phyloP scores from a whole-genome alignment of 2,113 vertebrate species.

The Barbus barbus region DNA sequence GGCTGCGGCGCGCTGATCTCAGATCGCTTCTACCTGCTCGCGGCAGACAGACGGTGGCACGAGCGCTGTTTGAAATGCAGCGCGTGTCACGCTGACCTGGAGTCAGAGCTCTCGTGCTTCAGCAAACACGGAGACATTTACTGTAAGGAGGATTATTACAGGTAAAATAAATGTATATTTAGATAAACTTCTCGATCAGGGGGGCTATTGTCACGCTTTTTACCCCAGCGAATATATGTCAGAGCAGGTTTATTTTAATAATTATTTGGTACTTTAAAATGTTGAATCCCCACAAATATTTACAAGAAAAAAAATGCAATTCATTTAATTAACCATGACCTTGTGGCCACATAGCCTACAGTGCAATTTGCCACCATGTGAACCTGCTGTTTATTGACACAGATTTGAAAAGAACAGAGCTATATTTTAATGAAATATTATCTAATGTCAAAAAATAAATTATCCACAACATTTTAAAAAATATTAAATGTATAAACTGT shows the following conservation, averaged over 20 bases:
- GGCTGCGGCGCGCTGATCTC: slow-evolving; percentile 96
- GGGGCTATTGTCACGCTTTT: not conserved
- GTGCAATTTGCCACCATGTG: not conserved
- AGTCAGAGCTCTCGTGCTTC: slow-evolving; percentile 98
- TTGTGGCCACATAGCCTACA: not conserved
- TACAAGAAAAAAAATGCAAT: not conserved
- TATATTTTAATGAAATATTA: not conserved
- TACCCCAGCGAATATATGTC: not conserved
- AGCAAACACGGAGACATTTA: slow-evolving; percentile 98
- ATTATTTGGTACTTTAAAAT: too few relatives aligned
- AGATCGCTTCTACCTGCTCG: slow-evolving; percentile 97
- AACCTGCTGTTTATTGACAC: not conserved
- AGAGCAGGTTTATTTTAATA: not conserved
- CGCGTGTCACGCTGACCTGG: slow-evolving; percentile 96
- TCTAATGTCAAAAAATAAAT: too few relatives aligned
- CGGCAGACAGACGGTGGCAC: slow-evolving; percentile 99
- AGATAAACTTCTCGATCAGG: not conserved
- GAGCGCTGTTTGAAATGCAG: slow-evolving; percentile 98
- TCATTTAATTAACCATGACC: not conserved
- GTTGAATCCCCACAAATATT: not conserved
- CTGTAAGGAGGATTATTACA: slow-evolving; percentile 99
- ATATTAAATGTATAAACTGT: too few relatives aligned
- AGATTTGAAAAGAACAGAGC: not conserved
- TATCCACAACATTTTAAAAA: too few relatives aligned
- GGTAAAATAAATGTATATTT: slow-evolving; percentile 69